Percentiles rank a stretch among this genome's conserved stretches.
Conservation (phyloP, 2,113 vertebrate species). For the Ceratotherium simum region DNA sequence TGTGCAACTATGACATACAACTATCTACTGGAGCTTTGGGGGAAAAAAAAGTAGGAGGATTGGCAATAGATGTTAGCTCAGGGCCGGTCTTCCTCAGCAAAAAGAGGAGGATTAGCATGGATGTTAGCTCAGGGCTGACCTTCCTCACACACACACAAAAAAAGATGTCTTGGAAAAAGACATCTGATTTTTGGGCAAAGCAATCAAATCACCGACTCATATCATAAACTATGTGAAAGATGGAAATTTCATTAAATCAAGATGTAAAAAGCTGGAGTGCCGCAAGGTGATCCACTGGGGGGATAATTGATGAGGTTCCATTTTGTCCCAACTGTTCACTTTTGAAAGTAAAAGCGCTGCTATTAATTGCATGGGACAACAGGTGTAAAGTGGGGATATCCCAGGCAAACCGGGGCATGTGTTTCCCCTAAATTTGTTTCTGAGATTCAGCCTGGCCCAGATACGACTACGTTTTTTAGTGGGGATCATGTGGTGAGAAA, state of each 20-base stretch:
- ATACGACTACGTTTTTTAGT: neutral
- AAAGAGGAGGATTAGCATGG: too few species aligned
- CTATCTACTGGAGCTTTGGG: too few species aligned
- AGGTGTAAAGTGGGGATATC: neutral
- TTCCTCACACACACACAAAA: too few species aligned
- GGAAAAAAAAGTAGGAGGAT: too few species aligned
- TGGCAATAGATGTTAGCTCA: too few species aligned
- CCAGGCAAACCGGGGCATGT: neutral
- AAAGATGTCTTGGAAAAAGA: neutral
- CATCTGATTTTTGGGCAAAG: neutral
- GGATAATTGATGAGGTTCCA: neutral
- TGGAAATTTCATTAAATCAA: neutral
- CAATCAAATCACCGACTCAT: neutral
- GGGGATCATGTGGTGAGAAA: neutral
- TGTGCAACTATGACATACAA: too few species aligned
- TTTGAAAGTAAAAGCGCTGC: neutral
- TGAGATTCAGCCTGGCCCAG: conserved; percentile 18
- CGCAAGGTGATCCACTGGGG: neutral
- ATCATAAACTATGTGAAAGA: neutral
- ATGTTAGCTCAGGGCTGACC: too few species aligned
- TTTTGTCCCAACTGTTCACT: neutral
- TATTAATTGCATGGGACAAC: neutral
- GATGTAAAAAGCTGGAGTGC: neutral
- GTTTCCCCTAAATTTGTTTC: neutral
- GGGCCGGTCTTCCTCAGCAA: too few species aligned